Conservation (phyloP, 2,888 invertebrate genomes). For the Selenia dentaria region DNA sequence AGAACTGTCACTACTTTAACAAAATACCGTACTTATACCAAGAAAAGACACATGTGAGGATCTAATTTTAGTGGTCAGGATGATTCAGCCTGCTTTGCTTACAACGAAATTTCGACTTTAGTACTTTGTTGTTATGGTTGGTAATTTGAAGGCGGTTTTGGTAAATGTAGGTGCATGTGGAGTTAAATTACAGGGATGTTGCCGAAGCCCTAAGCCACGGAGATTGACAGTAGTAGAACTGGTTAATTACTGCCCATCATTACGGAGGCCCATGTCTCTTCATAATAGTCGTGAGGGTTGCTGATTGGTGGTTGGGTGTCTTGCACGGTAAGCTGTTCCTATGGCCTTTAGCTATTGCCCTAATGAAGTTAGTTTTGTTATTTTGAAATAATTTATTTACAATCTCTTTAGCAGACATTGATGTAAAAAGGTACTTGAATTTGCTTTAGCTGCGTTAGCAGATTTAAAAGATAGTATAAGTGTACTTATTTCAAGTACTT, state of each 20-base stretch:
- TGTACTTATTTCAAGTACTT: too few species aligned
- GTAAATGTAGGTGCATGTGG: conserved; percentile 25
- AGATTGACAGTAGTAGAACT: conserved; percentile 53
- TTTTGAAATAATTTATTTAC: too few species aligned
- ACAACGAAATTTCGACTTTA: conserved; percentile 1
- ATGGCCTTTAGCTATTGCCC: conserved; percentile 4
- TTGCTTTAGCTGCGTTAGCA: too few species aligned
- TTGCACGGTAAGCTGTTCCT: conserved; percentile 26
- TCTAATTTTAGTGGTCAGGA: conserved; percentile 35
- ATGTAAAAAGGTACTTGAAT: too few species aligned
- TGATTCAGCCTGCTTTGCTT: background rate
- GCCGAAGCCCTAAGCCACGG: conserved; percentile 45
- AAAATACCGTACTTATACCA: conserved; percentile 30
- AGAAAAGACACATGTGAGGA: conserved; percentile 17
- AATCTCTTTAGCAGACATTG: too few species aligned
- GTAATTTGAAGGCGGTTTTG: conserved; percentile 15
- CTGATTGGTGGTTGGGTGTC: conserved; percentile 54
- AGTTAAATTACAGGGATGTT: conserved; percentile 36
- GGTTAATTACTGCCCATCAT: conserved; percentile 63
- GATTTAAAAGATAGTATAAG: too few species aligned
- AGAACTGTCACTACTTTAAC: conserved; percentile 36
- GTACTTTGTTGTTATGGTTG: background rate
- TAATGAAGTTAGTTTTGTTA: too few species aligned
- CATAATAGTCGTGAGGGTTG: conserved; percentile 49
- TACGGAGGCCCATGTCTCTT: conserved; percentile 40